These are phyloP conservation scores for Bacillus rossius DNA, from an alignment of 1,140 invertebrate genomes.

Conservation along the genomic window DNA sequence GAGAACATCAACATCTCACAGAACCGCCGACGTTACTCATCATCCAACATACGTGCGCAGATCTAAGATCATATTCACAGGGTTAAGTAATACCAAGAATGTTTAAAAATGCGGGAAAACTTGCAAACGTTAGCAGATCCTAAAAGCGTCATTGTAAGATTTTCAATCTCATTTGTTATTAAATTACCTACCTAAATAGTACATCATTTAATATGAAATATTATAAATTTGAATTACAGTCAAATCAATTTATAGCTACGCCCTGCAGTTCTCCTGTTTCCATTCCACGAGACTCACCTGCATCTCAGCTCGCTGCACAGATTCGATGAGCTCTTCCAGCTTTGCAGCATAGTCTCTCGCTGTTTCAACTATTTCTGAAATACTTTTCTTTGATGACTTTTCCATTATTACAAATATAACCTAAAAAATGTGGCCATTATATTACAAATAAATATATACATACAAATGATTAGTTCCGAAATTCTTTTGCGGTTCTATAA, in stretches of 20 bases:
- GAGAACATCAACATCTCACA: background rate
- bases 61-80: background rate
- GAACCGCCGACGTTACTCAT: background rate
- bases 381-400: conserved; percentile 9
- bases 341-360: conserved; percentile 19
- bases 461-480: no score
- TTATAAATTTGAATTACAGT: background rate
- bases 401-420: conserved; percentile 8
- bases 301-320: conserved; percentile 11
- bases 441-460: no score
- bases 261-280: background rate
- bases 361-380: conserved; percentile 19
- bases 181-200: background rate
- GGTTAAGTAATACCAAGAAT: background rate
- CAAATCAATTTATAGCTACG: background rate
- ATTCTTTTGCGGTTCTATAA: no score
- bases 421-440: no score
- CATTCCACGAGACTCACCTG: no score
- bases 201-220: background rate
- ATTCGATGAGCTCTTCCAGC: conserved; percentile 12
- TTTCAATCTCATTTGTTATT: background rate
- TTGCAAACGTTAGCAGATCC: background rate
- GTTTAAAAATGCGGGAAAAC: background rate
- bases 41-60: background rate
- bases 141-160: background rate